Evolutionary conservation across 2,113 vertebrate species (phyloP).

Genomic region (Ginglymostoma cirratum): DNA sequence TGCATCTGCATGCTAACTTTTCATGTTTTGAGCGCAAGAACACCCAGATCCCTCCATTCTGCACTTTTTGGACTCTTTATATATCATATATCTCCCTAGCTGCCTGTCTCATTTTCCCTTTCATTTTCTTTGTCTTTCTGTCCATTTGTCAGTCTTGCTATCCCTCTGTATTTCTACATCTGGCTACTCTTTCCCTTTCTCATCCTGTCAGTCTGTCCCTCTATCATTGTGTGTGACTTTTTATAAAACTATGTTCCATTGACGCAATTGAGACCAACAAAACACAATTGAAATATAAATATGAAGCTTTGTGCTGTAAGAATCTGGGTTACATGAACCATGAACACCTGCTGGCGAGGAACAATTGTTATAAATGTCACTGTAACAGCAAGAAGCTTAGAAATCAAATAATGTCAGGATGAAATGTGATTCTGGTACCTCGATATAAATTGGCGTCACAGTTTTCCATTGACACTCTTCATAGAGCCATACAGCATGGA

Average conservation of each 20-base stretch:
- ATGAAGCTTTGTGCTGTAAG: background rate
- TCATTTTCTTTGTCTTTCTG: background rate
- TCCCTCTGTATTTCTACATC: background rate
- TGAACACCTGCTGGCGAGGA: background rate
- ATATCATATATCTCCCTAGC: background rate
- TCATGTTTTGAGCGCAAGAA: too few relatives aligned
- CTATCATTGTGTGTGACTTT: background rate
- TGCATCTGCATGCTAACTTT: too few relatives aligned
- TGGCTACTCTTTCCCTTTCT: background rate
- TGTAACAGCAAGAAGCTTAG: background rate
- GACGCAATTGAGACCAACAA: background rate
- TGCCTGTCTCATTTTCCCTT: background rate
- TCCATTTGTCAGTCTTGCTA: background rate
- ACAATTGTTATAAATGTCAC: background rate
- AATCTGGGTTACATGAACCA: background rate
- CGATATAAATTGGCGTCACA: background rate
- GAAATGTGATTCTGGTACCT: background rate
- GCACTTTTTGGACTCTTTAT: background rate
- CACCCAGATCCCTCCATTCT: too few relatives aligned
- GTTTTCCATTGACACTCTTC: background rate
- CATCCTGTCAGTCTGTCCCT: background rate
- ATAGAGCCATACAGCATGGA: too few relatives aligned
- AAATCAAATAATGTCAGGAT: conserved; percentile 5
- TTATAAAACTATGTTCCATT: background rate
- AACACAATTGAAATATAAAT: conserved; percentile 4